Percentiles rank a stretch among this genome's conserved stretches.
These are phyloP conservation scores for Spicauda simplicius DNA, from an alignment of 2,888 invertebrate genomes.

Conservation along the genomic window DNA sequence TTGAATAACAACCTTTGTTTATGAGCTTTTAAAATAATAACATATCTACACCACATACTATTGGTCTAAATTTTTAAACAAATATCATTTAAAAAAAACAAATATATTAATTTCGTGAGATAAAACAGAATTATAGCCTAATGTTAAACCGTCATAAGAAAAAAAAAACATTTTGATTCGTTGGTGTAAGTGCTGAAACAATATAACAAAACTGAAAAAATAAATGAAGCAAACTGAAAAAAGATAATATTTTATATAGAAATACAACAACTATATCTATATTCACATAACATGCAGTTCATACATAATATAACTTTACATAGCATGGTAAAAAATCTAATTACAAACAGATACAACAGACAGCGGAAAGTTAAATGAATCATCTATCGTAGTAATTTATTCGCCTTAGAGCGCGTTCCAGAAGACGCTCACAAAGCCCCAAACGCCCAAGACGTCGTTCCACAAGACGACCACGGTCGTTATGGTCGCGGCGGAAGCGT, in stretches of 20 bases:
- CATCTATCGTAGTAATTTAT: conserved; percentile 10
- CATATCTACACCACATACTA: conserved; percentile 10
- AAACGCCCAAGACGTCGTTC: too few relatives aligned
- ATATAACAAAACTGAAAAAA: conserved; percentile 19
- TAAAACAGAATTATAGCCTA: conserved; percentile 11
- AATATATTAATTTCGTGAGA: conserved; percentile 10
- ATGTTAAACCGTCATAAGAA: conserved; percentile 20
- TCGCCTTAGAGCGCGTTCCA: too few relatives aligned
- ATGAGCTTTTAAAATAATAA: background rate
- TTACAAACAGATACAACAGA: background rate
- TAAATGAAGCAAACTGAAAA: conserved; percentile 33
- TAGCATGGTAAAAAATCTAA: conserved; percentile 20
- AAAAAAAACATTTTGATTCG: conserved; percentile 7
- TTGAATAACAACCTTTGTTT: background rate
- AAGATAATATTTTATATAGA: conserved; percentile 9
- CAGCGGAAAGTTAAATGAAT: conserved; percentile 9
- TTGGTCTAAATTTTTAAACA: background rate
- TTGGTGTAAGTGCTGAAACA: conserved; percentile 38
- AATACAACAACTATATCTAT: conserved; percentile 10
- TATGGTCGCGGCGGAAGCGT: too few relatives aligned
- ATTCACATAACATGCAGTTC: conserved; percentile 40
- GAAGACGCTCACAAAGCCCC: too few relatives aligned
- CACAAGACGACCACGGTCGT: too few relatives aligned
- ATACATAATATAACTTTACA: conserved; percentile 31
- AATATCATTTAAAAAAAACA: background rate